phyloP scores from a whole-genome alignment of 2,113 vertebrate species.

The Lasiurus borealis region DNA sequence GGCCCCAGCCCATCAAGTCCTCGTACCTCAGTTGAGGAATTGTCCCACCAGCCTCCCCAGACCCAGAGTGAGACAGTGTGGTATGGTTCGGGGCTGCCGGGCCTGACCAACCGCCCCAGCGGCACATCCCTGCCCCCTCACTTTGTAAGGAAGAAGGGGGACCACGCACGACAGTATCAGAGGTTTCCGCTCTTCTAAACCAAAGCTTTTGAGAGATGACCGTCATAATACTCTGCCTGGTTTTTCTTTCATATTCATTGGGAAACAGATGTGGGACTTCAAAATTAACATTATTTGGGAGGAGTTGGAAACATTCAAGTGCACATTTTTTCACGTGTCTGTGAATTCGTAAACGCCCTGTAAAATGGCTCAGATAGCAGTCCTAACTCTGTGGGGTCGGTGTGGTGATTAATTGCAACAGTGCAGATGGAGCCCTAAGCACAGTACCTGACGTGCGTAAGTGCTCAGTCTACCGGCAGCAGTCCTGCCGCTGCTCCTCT shows the following conservation, averaged over 20 bases:
- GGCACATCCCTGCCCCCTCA: not conserved
- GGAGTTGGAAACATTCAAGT: not conserved
- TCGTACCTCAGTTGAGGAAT: not conserved
- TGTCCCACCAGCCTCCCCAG: not conserved
- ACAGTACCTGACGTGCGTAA: fast-evolving
- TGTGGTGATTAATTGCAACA: not conserved
- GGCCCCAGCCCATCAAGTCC: no score
- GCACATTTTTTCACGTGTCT: not conserved
- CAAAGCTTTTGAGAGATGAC: not conserved
- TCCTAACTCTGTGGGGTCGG: fast-evolving
- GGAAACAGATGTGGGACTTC: not conserved
- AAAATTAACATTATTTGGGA: not conserved
- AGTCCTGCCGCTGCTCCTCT: not conserved
- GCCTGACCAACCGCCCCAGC: not conserved
- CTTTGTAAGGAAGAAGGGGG: not conserved
- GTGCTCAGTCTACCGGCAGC: fast-evolving
- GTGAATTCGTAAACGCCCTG: not conserved
- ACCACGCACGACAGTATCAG: not conserved
- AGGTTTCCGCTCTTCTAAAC: not conserved
- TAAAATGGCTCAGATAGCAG: not conserved
- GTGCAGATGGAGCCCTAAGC: fast-evolving
- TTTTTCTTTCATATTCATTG: constrained; percentile 9
- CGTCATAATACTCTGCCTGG: not conserved
- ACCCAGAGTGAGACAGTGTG: not conserved
- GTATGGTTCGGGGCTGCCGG: fast-evolving